Evolutionary conservation across 2,888 invertebrate species (phyloP).

Genomic region (Leptopilina myrica): DNA sequence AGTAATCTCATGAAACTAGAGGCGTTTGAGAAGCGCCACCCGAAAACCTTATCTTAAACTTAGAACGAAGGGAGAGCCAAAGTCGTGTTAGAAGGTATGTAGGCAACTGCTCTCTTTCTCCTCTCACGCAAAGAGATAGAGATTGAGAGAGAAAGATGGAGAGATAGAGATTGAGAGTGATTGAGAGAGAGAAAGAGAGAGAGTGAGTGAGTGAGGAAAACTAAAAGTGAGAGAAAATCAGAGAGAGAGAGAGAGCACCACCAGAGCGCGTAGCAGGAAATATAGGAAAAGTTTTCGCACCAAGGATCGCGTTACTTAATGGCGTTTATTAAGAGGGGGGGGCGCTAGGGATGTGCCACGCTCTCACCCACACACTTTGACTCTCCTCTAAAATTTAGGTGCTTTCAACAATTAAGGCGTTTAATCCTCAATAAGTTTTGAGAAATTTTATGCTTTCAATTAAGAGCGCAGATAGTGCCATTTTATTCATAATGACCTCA

Average conservation of each 20-base stretch:
- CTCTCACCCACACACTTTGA: no score
- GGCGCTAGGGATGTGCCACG: no score
- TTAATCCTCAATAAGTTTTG: slow-evolving; percentile 11
- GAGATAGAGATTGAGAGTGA: no score
- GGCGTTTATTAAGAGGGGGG: slow-evolving; percentile 16
- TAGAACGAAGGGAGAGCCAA: slow-evolving; percentile 20
- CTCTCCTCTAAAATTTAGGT: slow-evolving; percentile 2
- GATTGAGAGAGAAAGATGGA: no score
- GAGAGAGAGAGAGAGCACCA: no score
- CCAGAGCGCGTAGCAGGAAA: not conserved
- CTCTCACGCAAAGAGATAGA: no score
- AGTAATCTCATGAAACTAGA: slow-evolving; percentile 39
- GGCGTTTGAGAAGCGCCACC: slow-evolving; percentile 34
- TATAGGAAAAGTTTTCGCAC: slow-evolving; percentile 36
- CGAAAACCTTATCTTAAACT: slow-evolving; percentile 35
- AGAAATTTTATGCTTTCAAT: slow-evolving; percentile 10
- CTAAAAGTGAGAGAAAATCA: no score
- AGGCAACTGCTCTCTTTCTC: no score
- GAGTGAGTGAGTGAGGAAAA: no score
- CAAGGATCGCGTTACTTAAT: slow-evolving; percentile 26
- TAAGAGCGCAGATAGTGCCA: slow-evolving; percentile 12
- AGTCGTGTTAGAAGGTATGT: slow-evolving; percentile 19
- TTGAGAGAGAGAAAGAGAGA: no score
- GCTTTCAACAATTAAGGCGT: slow-evolving; percentile 30
- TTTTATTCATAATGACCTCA: slow-evolving; percentile 10